phyloP scores from a whole-genome alignment of 2,797 vertebrate species.

The Pseudochirops cupreus region DNA sequence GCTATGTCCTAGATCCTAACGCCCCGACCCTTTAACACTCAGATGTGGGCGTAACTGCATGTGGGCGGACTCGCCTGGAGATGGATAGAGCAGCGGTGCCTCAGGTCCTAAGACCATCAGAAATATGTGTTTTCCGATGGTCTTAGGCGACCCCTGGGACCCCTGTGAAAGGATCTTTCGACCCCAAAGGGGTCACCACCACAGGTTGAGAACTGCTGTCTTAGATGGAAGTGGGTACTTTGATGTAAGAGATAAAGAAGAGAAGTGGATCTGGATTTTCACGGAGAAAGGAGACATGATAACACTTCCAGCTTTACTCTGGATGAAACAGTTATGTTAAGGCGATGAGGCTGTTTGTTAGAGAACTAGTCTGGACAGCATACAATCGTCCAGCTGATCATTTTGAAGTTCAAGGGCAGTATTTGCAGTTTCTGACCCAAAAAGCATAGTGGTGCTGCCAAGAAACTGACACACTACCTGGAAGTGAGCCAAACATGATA shows the following conservation, averaged over 20 bases:
- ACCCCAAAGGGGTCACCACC: too few relatives aligned
- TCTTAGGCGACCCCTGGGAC: too few relatives aligned
- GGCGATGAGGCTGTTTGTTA: slow-evolving; percentile 95
- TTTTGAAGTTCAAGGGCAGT: slow-evolving; percentile 88
- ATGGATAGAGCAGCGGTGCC: too few relatives aligned
- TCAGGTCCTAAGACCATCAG: too few relatives aligned
- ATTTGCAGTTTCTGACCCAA: slow-evolving; percentile 86
- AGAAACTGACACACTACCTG: not conserved
- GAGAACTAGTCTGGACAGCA: slow-evolving; percentile 94
- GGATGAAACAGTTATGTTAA: slow-evolving; percentile 92
- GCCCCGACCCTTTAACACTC: too few relatives aligned
- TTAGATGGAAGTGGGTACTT: slow-evolving; percentile 95
- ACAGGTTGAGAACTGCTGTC: slow-evolving; percentile 74
- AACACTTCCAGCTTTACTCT: slow-evolving; percentile 94
- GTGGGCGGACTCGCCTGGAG: too few relatives aligned
- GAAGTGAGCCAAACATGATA: not conserved
- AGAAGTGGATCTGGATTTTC: slow-evolving; percentile 94
- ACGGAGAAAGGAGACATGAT: slow-evolving; percentile 96
- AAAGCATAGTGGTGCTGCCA: slow-evolving; percentile 31
- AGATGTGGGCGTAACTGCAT: too few relatives aligned
- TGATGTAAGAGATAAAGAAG: slow-evolving; percentile 91
- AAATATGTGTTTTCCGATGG: too few relatives aligned
- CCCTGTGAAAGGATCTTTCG: too few relatives aligned
- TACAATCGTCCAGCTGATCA: slow-evolving; percentile 94
- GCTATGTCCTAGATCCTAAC: slow-evolving; percentile 95